Evolutionary conservation across 1,140 invertebrate genomes (phyloP).

Genomic region (Calycopis cecrops): DNA sequence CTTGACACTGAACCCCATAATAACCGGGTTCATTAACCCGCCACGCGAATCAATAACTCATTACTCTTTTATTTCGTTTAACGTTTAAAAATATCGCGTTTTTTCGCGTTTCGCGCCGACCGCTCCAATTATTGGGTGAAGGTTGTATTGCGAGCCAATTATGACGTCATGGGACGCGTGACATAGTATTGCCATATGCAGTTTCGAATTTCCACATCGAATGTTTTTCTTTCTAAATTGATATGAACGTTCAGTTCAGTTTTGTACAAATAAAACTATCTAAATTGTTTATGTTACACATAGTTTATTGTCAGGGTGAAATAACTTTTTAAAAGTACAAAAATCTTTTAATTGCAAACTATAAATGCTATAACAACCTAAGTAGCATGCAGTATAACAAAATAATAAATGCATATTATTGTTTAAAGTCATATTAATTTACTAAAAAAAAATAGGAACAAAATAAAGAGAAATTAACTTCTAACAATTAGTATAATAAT

Average conservation of each 20-base stretch:
- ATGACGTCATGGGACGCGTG: constrained; percentile 45
- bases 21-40: constrained; percentile 44
- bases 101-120: constrained; percentile 41
- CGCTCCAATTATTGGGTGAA: constrained; percentile 52
- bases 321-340: no score
- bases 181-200: constrained; percentile 22
- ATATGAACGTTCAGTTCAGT: no score
- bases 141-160: constrained; percentile 49
- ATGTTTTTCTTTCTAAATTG: no score
- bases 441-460: background rate
- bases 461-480: background rate
- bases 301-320: no score
- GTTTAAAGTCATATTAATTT: no score
- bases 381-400: no score
- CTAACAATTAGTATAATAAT: background rate
- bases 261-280: no score
- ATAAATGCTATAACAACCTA: no score
- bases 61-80: constrained; percentile 58
- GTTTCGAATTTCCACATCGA: background rate
- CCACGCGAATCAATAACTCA: constrained; percentile 52
- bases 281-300: no score
- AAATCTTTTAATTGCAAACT: no score
- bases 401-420: no score
- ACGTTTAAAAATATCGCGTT: constrained; percentile 55
- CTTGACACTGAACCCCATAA: constrained; percentile 46